Conservation (phyloP, 2,888 invertebrate species). For the Leptogaster cylindrica region DNA sequence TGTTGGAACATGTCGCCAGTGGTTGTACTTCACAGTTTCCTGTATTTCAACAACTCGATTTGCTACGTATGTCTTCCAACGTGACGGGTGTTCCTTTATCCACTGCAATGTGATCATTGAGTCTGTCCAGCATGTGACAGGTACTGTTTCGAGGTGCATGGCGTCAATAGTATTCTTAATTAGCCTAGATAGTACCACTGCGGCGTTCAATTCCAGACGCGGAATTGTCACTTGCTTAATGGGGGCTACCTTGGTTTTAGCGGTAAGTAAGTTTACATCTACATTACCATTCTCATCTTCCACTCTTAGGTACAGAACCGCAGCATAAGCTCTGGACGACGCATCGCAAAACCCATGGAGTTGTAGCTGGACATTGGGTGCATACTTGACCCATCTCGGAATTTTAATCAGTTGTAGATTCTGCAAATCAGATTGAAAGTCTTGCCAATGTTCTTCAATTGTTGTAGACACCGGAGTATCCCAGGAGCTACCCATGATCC, state of each 20-base stretch:
- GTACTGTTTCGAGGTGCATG: background rate
- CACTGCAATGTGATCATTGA: background rate
- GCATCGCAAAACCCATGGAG: slow-evolving; percentile 22
- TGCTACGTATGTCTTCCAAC: slow-evolving; percentile 5
- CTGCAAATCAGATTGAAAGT: background rate
- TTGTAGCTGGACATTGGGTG: background rate
- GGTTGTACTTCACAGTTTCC: too few relatives aligned
- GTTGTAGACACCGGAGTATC: background rate
- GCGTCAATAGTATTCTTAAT: background rate
- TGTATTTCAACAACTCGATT: too few relatives aligned
- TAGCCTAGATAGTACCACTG: background rate
- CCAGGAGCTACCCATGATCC: background rate
- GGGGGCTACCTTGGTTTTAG: slow-evolving; percentile 21
- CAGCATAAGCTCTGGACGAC: slow-evolving; percentile 5
- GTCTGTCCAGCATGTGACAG: background rate
- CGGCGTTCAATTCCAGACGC: slow-evolving; percentile 47
- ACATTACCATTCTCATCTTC: background rate
- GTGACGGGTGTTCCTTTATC: background rate
- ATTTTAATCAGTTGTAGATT: background rate
- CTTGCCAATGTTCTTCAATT: background rate
- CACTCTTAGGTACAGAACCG: background rate
- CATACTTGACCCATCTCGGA: background rate
- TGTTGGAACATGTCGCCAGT: too few relatives aligned
- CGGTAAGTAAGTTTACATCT: background rate
- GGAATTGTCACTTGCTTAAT: slow-evolving; percentile 48